Evolutionary conservation across 2,113 vertebrate species (phyloP).

Genomic region (Pelusios castaneus): DNA sequence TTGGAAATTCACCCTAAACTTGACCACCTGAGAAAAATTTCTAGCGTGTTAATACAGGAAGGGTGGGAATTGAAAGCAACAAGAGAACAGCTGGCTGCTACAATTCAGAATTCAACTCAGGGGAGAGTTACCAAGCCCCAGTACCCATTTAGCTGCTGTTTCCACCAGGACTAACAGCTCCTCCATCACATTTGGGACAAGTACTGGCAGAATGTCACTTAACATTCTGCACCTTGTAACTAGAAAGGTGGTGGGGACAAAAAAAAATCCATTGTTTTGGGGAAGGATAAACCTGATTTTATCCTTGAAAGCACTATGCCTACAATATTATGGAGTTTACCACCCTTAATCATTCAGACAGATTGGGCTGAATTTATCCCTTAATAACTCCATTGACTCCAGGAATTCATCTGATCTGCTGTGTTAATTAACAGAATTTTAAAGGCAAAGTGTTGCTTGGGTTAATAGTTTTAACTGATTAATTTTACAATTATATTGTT

Average conservation of each 20-base stretch:
- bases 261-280: not conserved
- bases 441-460: not conserved
- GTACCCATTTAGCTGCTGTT: not conserved
- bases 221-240: not conserved
- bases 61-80: not conserved
- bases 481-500: not conserved
- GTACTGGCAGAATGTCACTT: not conserved
- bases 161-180: not conserved
- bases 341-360: not conserved
- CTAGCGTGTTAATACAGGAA: not conserved
- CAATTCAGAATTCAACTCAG: not conserved
- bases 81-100: not conserved
- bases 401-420: not conserved
- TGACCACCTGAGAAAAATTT: not conserved
- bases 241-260: not conserved
- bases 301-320: not conserved
- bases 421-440: not conserved
- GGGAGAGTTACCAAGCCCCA: not conserved
- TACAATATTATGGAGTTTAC: not conserved
- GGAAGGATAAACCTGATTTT: not conserved
- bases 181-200: not conserved
- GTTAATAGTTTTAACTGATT: not conserved
- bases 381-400: not conserved
- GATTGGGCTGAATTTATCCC: not conserved
- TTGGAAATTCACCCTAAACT: not conserved